Evolutionary conservation across 2,113 vertebrate genomes (phyloP).

Genomic region (Cepphus grylle): DNA sequence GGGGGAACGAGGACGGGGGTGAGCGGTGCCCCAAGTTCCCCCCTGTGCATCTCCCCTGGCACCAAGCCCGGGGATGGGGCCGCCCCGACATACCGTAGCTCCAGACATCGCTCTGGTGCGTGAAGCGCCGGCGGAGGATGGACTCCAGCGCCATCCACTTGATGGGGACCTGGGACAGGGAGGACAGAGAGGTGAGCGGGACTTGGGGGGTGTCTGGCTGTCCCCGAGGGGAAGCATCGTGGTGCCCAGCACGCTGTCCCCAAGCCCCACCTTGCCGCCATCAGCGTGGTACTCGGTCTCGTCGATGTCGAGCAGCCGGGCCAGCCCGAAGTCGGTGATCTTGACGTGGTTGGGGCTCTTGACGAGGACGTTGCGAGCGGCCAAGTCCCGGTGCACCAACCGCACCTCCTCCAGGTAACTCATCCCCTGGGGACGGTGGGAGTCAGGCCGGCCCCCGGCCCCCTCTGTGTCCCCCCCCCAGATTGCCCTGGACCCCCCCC

Average conservation of each 20-base stretch:
- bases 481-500: rapidly evolving
- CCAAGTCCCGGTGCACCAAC: slow-evolving; percentile 93
- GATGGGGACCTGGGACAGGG: slow-evolving; percentile 85
- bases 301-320: slow-evolving; percentile 91
- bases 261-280: slow-evolving; percentile 85
- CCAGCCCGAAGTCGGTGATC: slow-evolving; percentile 95
- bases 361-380: slow-evolving; percentile 93
- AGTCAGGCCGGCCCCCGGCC: neutral
- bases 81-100: slow-evolving; percentile 81
- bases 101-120: slow-evolving; percentile 98
- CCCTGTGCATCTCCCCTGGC: rapidly evolving
- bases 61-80: rapidly evolving
- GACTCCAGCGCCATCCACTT: slow-evolving; percentile 99
- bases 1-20: neutral
- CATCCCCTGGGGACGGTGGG: slow-evolving; percentile 82
- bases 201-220: rapidly evolving
- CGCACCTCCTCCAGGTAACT: slow-evolving; percentile 93
- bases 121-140: slow-evolving; percentile 92
- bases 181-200: neutral
- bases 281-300: slow-evolving; percentile 97
- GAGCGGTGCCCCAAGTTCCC: neutral
- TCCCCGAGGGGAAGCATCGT: rapidly evolving
- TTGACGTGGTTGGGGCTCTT: slow-evolving; percentile 96
- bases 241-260: neutral
- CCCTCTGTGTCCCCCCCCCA: rapidly evolving